A percentile compares a stretch with the other conserved stretches of the same genome.
Conservation (phyloP, 2,113 vertebrate genomes). For the Lepidothrix coronata region DNA sequence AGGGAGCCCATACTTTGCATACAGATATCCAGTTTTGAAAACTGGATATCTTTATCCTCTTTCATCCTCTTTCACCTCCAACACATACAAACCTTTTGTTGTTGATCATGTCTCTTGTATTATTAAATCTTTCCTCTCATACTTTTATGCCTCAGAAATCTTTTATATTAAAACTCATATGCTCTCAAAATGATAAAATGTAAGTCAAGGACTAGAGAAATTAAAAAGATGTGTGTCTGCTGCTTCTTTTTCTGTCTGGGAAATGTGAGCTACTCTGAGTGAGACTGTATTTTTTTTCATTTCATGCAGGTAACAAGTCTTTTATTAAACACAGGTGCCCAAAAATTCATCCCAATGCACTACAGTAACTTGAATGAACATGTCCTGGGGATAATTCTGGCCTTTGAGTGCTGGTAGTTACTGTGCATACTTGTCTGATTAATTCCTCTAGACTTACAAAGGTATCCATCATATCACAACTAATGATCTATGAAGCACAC, state of each 20-base stretch:
- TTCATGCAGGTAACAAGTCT: neutral
- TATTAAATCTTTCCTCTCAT: neutral
- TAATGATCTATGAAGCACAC: slow-evolving; percentile 4
- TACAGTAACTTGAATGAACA: slow-evolving; percentile 43
- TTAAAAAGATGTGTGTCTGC: neutral
- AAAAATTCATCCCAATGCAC: slow-evolving; percentile 11
- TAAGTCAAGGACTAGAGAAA: neutral
- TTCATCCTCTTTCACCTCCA: neutral
- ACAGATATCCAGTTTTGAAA: neutral
- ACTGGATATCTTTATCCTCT: neutral
- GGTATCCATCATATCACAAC: slow-evolving; percentile 13
- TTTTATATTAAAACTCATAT: neutral
- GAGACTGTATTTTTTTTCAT: neutral
- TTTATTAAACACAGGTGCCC: slow-evolving; percentile 28
- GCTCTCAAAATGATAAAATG: neutral
- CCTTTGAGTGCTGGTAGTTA: neutral
- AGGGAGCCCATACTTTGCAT: neutral
- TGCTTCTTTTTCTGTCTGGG: neutral
- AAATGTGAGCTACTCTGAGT: neutral
- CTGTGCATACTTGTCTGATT: slow-evolving; percentile 42
- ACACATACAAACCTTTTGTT: neutral
- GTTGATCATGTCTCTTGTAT: neutral
- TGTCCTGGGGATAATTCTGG: slow-evolving; percentile 16
- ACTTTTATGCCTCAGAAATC: neutral
- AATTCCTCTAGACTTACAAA: slow-evolving; percentile 48